Percentiles rank a stretch among this genome's conserved stretches.
These are phyloP conservation scores for Psittacula derbiana DNA, from an alignment of 2,797 vertebrate species.

Conservation along the genomic window DNA sequence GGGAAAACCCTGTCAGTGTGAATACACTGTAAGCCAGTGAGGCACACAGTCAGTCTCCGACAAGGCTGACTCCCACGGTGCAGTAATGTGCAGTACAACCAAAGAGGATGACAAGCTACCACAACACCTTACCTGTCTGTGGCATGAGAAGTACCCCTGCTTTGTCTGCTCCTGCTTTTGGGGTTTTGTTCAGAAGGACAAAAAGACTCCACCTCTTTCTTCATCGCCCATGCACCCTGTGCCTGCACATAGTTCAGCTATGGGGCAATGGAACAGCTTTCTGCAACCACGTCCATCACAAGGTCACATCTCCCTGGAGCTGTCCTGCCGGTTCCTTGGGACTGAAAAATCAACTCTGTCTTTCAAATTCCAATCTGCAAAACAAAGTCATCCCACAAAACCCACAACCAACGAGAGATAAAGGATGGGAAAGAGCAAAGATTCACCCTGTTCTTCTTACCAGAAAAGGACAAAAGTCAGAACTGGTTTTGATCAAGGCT, in stretches of 20 bases:
- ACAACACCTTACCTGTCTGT: neutral
- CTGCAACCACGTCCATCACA: neutral
- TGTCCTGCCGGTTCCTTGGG: neutral
- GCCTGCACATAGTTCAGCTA: neutral
- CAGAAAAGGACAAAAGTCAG: neutral
- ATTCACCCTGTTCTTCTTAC: neutral
- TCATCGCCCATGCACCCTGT: too few relatives aligned
- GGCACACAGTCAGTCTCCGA: neutral
- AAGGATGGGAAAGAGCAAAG: neutral
- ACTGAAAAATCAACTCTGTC: neutral
- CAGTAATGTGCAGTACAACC: neutral
- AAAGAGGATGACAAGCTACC: neutral
- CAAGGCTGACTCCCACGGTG: neutral
- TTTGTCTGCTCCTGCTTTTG: neutral
- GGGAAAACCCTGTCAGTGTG: constrained; percentile 41
- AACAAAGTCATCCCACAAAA: neutral
- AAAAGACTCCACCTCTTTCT: neutral
- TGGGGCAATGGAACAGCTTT: neutral
- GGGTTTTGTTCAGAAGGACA: neutral
- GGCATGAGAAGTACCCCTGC: neutral
- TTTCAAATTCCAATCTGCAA: neutral
- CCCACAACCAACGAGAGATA: neutral
- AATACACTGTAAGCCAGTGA: neutral
- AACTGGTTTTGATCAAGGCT: neutral
- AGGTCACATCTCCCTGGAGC: neutral